phyloP scores from a whole-genome alignment of 2,113 vertebrate species.

The Hystrix brachyura region DNA sequence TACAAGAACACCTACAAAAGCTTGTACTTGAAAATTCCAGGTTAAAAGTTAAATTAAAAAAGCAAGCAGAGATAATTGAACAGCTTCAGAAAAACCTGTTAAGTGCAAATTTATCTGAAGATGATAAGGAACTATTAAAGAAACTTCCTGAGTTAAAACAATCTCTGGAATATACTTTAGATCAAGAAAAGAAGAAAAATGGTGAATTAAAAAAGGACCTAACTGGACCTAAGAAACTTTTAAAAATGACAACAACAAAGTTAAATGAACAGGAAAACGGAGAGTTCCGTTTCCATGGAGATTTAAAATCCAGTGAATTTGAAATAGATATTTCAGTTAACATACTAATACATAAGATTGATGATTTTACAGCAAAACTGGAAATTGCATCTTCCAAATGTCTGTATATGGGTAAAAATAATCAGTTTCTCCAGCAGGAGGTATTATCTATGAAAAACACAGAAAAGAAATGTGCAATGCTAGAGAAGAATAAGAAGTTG shows the following conservation, averaged over 20 bases:
- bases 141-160: no score
- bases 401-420: conserved; percentile 88
- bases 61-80: no score
- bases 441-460: conserved; percentile 87
- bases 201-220: no score
- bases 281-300: conserved; percentile 87
- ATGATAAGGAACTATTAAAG: no score
- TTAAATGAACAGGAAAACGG: conserved; percentile 87
- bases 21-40: no score
- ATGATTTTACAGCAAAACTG: conserved; percentile 90
- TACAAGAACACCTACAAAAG: conserved; percentile 91
- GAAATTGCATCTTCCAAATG: conserved; percentile 87
- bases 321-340: conserved; percentile 86
- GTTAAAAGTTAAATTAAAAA: no score
- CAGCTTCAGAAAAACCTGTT: no score
- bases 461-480: conserved; percentile 86
- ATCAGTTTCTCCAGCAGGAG: conserved; percentile 90
- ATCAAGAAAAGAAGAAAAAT: no score
- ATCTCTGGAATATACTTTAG: no score
- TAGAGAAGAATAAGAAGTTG: conserved; percentile 91
- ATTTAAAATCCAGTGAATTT: conserved; percentile 84
- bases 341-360: conserved; percentile 91
- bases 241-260: conserved; percentile 92
- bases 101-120: no score
- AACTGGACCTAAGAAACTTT: conserved; percentile 77